Evolutionary conservation across 1,140 invertebrate genomes (phyloP).

Genomic region (Plectus sambesii): DNA sequence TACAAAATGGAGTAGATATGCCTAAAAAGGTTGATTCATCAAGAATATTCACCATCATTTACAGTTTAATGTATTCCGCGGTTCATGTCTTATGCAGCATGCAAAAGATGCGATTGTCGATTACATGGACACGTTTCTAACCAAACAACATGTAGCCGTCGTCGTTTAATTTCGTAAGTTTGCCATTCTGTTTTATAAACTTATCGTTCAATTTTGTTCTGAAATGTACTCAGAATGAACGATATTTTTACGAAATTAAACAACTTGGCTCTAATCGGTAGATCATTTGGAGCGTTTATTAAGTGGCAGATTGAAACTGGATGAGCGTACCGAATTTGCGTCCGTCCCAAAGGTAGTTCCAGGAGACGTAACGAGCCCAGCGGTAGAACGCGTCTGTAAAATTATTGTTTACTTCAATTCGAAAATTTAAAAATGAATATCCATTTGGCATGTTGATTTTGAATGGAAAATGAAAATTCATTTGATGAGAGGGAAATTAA

Average conservation of each 20-base stretch:
- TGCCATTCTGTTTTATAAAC: background rate
- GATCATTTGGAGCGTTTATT: too few relatives aligned
- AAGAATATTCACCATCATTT: too few relatives aligned
- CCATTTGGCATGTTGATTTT: too few relatives aligned
- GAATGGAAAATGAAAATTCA: too few relatives aligned
- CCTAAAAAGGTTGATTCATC: background rate
- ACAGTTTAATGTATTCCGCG: too few relatives aligned
- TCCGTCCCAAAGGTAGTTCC: constrained; percentile 36
- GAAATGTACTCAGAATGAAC: background rate
- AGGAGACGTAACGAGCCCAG: constrained; percentile 22
- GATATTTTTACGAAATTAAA: constrained; percentile 9
- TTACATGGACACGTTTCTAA: background rate
- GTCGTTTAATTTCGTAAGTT: background rate
- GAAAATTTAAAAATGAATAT: too few relatives aligned
- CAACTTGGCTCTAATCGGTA: too few relatives aligned
- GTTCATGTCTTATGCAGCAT: too few relatives aligned
- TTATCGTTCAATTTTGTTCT: constrained; percentile 1
- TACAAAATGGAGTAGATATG: constrained; percentile 1
- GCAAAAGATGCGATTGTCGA: too few relatives aligned
- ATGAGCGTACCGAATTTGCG: constrained; percentile 24
- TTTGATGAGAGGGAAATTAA: too few relatives aligned
- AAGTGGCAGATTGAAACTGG: constrained; percentile 5
- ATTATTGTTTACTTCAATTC: too few relatives aligned
- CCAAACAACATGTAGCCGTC: background rate
- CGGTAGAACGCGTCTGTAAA: too few relatives aligned